These are phyloP conservation scores for Nannospalax galili DNA, from an alignment of 2,113 vertebrate species.

Conservation along the genomic window DNA sequence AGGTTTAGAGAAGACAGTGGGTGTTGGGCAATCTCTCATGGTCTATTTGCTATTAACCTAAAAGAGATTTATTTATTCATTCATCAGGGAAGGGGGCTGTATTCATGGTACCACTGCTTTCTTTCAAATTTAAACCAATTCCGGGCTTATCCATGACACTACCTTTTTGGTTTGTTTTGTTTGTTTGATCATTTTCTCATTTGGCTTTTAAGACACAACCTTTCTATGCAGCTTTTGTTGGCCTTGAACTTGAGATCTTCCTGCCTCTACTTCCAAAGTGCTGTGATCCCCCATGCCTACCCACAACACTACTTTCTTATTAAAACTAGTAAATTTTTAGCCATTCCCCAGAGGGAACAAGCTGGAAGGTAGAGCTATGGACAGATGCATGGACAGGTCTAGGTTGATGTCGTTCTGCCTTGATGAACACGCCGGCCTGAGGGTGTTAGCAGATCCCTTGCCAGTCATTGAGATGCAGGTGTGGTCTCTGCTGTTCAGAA, in stretches of 20 bases:
- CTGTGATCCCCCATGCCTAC: not conserved
- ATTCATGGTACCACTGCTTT: not conserved
- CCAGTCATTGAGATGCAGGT: not conserved
- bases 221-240: not conserved
- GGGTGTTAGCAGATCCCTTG: not conserved
- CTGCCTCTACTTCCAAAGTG: not conserved
- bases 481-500: not conserved
- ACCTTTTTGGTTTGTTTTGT: not conserved
- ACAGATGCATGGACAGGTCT: not conserved
- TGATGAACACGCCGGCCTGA: not conserved
- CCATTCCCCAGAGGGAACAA: not conserved
- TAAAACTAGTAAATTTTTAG: not conserved
- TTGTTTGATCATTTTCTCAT: not conserved
- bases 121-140: constrained; percentile 12
- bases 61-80: not conserved
- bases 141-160: not conserved
- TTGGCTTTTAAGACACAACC: not conserved
- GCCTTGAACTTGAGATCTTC: not conserved
- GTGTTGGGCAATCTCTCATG: not conserved
- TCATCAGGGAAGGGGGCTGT: not conserved
- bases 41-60: not conserved
- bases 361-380: not conserved
- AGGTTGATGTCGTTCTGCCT: not conserved
- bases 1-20: not conserved
- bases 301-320: not conserved